These are phyloP conservation scores for Sebastes elongatus DNA, from an alignment of 2,797 vertebrate species.

Conservation along the genomic window DNA sequence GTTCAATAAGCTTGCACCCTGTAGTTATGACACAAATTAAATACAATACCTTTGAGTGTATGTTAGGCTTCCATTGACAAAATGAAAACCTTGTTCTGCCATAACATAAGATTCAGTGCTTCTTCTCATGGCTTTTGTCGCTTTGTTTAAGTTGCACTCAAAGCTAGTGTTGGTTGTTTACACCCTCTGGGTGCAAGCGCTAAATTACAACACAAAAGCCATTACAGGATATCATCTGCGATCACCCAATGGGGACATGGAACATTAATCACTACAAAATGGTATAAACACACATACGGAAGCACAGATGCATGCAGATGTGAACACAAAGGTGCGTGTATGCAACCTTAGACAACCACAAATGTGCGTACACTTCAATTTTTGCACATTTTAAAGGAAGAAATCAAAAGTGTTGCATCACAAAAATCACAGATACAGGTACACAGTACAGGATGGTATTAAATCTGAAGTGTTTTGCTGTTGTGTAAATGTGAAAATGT, in stretches of 20 bases:
- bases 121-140: background rate
- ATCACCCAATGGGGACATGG: constrained; percentile 36
- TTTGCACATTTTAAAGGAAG: background rate
- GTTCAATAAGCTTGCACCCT: background rate
- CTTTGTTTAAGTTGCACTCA: constrained; percentile 2
- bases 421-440: background rate
- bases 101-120: background rate
- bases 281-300: background rate
- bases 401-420: background rate
- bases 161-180: constrained; percentile 32
- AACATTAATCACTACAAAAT: constrained; percentile 55
- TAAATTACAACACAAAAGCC: constrained; percentile 51
- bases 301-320: background rate
- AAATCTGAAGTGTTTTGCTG: background rate
- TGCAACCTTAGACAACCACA: background rate
- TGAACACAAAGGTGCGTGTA: background rate
- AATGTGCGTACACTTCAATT: background rate
- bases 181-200: constrained; percentile 14
- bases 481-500: background rate
- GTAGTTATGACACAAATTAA: background rate
- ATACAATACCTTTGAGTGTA: background rate
- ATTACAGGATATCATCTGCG: constrained; percentile 53
- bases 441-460: background rate
- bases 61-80: background rate
- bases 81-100: background rate